These are phyloP conservation scores for Chymomyza amoena DNA, from an alignment of 2,888 invertebrate species.

Conservation along the genomic window DNA sequence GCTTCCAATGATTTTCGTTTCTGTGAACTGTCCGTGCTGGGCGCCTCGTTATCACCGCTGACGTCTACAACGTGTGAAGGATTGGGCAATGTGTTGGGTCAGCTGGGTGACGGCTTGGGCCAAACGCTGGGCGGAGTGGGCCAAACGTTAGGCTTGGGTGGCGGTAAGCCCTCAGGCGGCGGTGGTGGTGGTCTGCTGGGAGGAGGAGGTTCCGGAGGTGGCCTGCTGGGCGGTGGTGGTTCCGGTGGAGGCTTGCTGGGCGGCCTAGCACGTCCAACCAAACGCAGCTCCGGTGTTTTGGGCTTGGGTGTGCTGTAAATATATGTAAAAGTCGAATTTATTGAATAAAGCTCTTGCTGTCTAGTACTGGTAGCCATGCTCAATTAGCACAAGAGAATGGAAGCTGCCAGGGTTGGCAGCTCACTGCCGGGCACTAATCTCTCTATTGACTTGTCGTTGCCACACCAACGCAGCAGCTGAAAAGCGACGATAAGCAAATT, in stretches of 20 bases:
- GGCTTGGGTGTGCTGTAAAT: conserved; percentile 53
- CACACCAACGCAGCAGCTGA: conserved; percentile 36
- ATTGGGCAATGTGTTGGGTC: conserved; percentile 58
- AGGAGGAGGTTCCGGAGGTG: conserved; percentile 1
- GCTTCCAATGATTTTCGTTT: conserved; percentile 79
- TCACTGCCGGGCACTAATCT: conserved; percentile 59
- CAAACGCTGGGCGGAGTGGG: conserved; percentile 52
- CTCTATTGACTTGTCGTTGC: conserved; percentile 61
- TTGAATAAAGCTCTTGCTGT: conserved; percentile 29
- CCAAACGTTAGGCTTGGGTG: conserved; percentile 12
- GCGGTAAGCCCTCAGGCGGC: conserved; percentile 18
- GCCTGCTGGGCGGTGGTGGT: conserved; percentile 1
- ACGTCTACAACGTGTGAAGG: conserved; percentile 71
- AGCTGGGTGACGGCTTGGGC: conserved; percentile 53
- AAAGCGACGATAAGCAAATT: conserved; percentile 70
- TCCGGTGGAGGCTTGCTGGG: conserved; percentile 2
- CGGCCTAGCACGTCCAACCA: not conserved
- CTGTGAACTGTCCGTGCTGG: conserved; percentile 76
- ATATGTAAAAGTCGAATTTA: not conserved
- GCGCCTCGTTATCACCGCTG: conserved; percentile 69
- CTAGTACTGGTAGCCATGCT: conserved; percentile 51
- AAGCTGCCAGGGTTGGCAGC: conserved; percentile 27
- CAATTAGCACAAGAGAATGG: conserved; percentile 53
- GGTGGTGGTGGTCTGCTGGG: conserved; percentile 1
- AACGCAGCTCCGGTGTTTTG: conserved; percentile 27